These are phyloP conservation scores for Clarias macrocephalus DNA, from an alignment of 2,113 vertebrate species.

Conservation along the genomic window DNA sequence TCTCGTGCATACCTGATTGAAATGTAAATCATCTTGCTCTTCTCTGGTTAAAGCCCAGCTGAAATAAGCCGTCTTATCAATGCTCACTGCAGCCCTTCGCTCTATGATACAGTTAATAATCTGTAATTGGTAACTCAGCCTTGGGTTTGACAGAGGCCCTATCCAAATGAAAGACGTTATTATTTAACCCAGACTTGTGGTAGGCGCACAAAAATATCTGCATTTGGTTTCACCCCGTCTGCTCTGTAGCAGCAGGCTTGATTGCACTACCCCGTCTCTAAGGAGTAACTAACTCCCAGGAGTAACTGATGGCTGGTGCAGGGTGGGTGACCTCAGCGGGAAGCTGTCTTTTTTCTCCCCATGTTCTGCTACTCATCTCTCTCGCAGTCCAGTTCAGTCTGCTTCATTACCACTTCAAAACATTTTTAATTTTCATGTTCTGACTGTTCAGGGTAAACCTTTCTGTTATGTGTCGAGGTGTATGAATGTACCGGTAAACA, in stretches of 20 bases:
- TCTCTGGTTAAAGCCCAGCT: neutral
- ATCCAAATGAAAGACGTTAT: slow-evolving; percentile 9
- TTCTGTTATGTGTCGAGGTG: slow-evolving; percentile 46
- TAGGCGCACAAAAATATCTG: slow-evolving; percentile 10
- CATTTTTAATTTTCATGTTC: slow-evolving; percentile 41
- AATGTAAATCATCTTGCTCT: slow-evolving; percentile 2
- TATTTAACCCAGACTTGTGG: slow-evolving; percentile 19
- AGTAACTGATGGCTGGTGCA: slow-evolving; percentile 46
- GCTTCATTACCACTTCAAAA: slow-evolving; percentile 63
- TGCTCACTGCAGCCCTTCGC: neutral
- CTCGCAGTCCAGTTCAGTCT: slow-evolving; percentile 41
- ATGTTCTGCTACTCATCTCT: slow-evolving; percentile 37
- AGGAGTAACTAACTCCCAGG: slow-evolving; percentile 43
- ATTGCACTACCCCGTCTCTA: slow-evolving; percentile 39
- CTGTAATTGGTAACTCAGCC: neutral
- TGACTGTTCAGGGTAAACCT: slow-evolving; percentile 21
- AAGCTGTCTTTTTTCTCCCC: slow-evolving; percentile 36
- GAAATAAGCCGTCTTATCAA: neutral
- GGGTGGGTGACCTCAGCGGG: slow-evolving; percentile 46
- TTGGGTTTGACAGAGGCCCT: neutral
- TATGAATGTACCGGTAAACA: slow-evolving; percentile 5
- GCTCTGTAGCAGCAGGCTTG: slow-evolving; percentile 16
- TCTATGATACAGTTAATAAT: neutral
- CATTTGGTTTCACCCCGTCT: slow-evolving; percentile 25
- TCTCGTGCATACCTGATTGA: neutral